A percentile compares a stretch with the other conserved stretches of the same genome.
phyloP scores from a whole-genome alignment of 2,113 vertebrate species.

The Synchiropus splendidus region DNA sequence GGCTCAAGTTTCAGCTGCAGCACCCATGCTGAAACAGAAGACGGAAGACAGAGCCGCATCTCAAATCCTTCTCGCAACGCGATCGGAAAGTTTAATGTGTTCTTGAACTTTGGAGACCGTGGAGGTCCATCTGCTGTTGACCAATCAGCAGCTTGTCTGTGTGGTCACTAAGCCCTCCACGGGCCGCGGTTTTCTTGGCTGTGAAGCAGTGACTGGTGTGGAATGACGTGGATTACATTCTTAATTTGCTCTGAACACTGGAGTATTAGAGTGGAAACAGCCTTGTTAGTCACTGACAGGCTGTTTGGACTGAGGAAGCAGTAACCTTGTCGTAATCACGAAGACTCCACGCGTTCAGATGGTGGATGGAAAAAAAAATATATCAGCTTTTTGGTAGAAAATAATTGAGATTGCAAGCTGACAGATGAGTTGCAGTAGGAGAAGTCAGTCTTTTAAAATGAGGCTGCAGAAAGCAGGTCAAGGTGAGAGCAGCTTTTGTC shows the following conservation, averaged over 20 bases:
- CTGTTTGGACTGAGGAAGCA: neutral
- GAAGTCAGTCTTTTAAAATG: too few relatives aligned
- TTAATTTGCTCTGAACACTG: conserved; percentile 2
- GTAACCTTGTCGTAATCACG: neutral
- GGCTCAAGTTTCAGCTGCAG: conserved; percentile 31
- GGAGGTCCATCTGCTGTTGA: conserved; percentile 3
- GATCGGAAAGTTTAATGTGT: conserved; percentile 27
- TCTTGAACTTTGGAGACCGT: conserved; percentile 16
- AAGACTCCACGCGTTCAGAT: too few relatives aligned
- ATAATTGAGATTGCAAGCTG: too few relatives aligned
- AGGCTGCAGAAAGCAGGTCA: too few relatives aligned
- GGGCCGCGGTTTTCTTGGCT: conserved; percentile 4
- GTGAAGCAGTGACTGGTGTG: conserved; percentile 7
- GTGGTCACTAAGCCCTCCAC: conserved; percentile 1
- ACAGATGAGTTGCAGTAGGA: too few relatives aligned
- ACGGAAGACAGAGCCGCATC: conserved; percentile 10
- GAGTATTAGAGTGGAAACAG: neutral
- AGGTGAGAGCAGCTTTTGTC: too few relatives aligned
- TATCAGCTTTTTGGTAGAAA: too few relatives aligned
- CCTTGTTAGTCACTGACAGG: conserved; percentile 2
- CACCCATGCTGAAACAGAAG: conserved; percentile 36
- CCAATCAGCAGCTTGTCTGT: conserved; percentile 13
- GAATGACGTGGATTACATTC: conserved; percentile 6
- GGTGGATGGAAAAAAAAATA: too few relatives aligned
- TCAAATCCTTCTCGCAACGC: conserved; percentile 8